phyloP scores from a whole-genome alignment of 2,888 invertebrate species.

The Synanthedon andrenaeformis region DNA sequence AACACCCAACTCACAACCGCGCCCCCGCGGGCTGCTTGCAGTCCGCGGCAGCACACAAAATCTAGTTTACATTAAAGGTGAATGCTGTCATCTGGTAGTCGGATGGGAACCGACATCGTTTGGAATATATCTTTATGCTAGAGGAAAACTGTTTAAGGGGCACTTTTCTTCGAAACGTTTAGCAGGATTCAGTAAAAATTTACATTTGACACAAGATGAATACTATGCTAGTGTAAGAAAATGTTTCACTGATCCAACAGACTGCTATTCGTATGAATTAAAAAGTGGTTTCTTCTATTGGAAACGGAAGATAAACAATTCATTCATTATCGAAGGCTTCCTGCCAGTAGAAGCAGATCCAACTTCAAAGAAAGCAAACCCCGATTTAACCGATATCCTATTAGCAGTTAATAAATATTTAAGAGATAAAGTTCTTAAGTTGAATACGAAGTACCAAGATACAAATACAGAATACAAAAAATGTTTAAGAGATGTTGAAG shows the following conservation, averaged over 20 bases:
- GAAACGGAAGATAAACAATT: constrained; percentile 31
- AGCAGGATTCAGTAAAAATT: constrained; percentile 37
- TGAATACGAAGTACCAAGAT: constrained; percentile 20
- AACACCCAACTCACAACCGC: too few species aligned
- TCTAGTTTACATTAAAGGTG: constrained; percentile 19
- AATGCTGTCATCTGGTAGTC: constrained; percentile 31
- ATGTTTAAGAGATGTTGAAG: constrained; percentile 42
- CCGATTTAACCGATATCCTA: constrained; percentile 37
- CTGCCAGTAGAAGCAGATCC: constrained; percentile 35
- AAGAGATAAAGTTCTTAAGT: constrained; percentile 20
- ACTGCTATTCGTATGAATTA: constrained; percentile 38
- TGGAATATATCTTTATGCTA: constrained; percentile 34
- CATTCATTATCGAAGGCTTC: constrained; percentile 40
- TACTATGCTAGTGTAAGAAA: constrained; percentile 28
- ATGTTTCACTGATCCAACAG: constrained; percentile 29
- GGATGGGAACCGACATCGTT: constrained; percentile 42
- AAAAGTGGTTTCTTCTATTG: constrained; percentile 50
- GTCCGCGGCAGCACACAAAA: too few species aligned
- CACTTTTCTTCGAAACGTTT: constrained; percentile 39
- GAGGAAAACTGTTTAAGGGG: constrained; percentile 39
- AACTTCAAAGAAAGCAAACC: constrained; percentile 18
- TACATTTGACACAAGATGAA: constrained; percentile 26
- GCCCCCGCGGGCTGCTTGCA: too few species aligned
- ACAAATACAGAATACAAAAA: constrained; percentile 35
- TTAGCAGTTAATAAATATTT: constrained; percentile 33